Evolutionary conservation across 1,140 invertebrate genomes (phyloP), one percentile per base, ranked within the genome.

Genomic region (Microplitis mediator): DNA sequence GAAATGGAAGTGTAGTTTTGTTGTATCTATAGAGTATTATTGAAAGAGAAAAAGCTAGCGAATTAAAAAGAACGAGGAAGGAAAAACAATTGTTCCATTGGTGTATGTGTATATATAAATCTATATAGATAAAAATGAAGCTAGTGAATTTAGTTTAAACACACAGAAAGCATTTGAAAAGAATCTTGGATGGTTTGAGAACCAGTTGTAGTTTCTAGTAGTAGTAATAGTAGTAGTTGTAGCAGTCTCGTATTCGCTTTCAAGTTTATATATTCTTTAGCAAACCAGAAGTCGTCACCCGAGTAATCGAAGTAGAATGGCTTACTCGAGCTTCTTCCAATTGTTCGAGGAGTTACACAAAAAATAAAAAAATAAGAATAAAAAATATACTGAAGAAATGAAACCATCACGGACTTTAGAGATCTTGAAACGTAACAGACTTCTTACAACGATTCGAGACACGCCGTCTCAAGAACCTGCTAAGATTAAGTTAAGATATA

Each of bases 281-380:
- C 11, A 67, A 45, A 72, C 9, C 52, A 54, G 56, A 72, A 72
- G 63, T 61, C 36, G 56, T 67, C 36, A 69, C 68, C 3, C 35
- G 23, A 35, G 71, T 67, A 72, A 72, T 67, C 63, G 64, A 72
- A 72, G 54, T 61, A 61, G 54, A 66, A 72, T 67, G 36, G 63
- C 64, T 67, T 8, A 67, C 54, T 72, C n/a, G 39, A 72, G 45
- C 13, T 67, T 51, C 45, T 31, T 66, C 39, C 45, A 66, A 62
- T 61, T 39, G 56, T 69, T 69, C 14, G 14, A 58, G 56, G 16
- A 31, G 31, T 23, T 16, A 32, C 13, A 32, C 45, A 50, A 67
- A 54, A 64, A 32, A 14, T 58, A 31, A 50, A 23, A 64, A n/a
- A 23, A 23, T 23, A 23, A 23, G 23, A 23, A 23, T 23, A 23